Evolutionary conservation across 2,888 invertebrate species (phyloP), one percentile per base, ranked within the genome.

Genomic region (Cheilosia impressa): DNA sequence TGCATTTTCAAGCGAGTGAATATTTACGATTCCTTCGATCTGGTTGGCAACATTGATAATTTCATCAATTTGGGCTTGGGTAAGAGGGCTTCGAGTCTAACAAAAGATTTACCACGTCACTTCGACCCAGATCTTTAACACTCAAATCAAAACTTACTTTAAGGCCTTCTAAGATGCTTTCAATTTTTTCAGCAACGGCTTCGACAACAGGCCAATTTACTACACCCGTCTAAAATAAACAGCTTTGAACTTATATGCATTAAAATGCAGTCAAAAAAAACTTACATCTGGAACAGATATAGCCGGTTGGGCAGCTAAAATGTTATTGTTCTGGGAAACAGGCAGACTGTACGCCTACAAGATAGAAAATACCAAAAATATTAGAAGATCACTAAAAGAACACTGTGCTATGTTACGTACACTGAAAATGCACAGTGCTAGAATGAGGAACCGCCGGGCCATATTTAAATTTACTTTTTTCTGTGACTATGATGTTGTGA

Each of bases 1-100:
- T 1, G 7, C 31, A 19, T 1, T 34, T 45, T 38, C 43, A 2
- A 24, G 31, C 9, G 53, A 63, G 7, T 73, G 73, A n/a, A 73
- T 73, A 22, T 73, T 73, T 5, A 72, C 22, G 34, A 73, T 73
- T 13, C 76, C 66, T 22, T 75, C 75, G 13, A 75, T 58, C 15
- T 38, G 6, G 27, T 75, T 66, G 6, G 41, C 4, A 22, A 41
- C 6, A 4, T 45, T 34, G 4, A 62, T 22, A 55, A 73, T 58
- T 17, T 57, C 41, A 1, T 66, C 57, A 27, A 66, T 13, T 47
- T 76, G 58, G 0, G 24, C 22, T 24, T 22, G 6, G 0, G 75
- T 50, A n/a, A 76, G 55, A 1, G 57, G 31, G 34, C 15, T 38
- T 10, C 65, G 38, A 9, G 50, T 15, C 65, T 65, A 41, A 43